phyloP scores from a whole-genome alignment of 2,797 vertebrate genomes.

The Anguilla pacifica region DNA sequence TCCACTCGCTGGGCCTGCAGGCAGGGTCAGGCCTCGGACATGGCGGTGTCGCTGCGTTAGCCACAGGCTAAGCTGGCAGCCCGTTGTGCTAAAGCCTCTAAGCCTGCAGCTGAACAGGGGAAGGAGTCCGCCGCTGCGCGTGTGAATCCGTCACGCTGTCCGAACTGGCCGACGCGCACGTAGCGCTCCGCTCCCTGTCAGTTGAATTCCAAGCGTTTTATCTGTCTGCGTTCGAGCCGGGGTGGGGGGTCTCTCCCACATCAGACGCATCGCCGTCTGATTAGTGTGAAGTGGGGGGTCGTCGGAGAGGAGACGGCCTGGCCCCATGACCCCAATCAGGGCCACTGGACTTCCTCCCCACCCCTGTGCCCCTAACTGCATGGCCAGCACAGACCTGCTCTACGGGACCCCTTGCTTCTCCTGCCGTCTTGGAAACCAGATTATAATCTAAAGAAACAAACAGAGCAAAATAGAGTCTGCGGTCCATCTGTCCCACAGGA shows the following conservation, averaged over 20 bases:
- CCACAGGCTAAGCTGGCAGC: neutral
- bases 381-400: neutral
- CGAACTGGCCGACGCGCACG: neutral
- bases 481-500: neutral
- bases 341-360: neutral
- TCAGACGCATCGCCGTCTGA: neutral
- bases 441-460: neutral
- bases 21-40: neutral
- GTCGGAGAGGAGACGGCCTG: neutral
- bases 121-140: neutral
- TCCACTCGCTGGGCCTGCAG: neutral
- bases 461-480: neutral
- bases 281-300: neutral
- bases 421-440: neutral
- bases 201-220: neutral
- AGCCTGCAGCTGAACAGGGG: slow-evolving; percentile 1
- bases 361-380: neutral
- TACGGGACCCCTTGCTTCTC: neutral
- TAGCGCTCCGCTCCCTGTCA: neutral
- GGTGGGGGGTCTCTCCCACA: neutral
- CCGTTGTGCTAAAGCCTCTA: neutral
- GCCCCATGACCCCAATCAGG: neutral
- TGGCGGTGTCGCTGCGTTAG: neutral
- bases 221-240: neutral
- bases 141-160: neutral